Conservation (phyloP, 2,888 invertebrate genomes). For the Eupithecia tripunctaria region DNA sequence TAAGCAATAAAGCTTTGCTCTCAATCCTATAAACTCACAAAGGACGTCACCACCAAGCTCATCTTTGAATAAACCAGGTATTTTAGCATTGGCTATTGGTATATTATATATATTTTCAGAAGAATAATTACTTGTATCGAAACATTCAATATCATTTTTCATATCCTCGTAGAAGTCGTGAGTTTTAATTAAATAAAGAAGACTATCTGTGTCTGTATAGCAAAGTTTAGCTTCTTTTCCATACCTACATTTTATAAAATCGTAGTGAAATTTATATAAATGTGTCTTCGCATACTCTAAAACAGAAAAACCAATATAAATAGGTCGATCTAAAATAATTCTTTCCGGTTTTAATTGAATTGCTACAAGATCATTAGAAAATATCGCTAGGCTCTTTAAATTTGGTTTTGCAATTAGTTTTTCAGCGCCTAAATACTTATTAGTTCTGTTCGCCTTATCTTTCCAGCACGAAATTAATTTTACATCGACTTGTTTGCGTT, state of each 20-base stretch:
- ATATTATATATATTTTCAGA: too few relatives aligned
- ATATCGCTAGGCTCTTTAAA: slow-evolving; percentile 17
- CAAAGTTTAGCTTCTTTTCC: background rate
- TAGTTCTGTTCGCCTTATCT: slow-evolving; percentile 14
- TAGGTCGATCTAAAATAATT: slow-evolving; percentile 30
- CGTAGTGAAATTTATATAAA: slow-evolving; percentile 29
- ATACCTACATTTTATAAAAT: background rate
- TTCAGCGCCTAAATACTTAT: slow-evolving; percentile 16
- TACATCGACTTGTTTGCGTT: slow-evolving; percentile 24
- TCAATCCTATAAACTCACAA: slow-evolving; percentile 18
- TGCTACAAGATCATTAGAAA: slow-evolving; percentile 27
- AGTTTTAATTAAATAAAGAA: slow-evolving; percentile 15
- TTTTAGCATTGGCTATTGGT: too few relatives aligned
- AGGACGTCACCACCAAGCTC: slow-evolving; percentile 23
- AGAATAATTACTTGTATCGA: too few relatives aligned
- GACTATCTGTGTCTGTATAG: slow-evolving; percentile 22
- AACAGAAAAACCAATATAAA: slow-evolving; percentile 32
- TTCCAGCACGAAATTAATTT: slow-evolving; percentile 26
- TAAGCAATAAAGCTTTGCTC: slow-evolving; percentile 22
- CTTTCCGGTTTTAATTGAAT: slow-evolving; percentile 25
- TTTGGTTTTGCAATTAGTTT: slow-evolving; percentile 24
- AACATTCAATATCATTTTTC: background rate
- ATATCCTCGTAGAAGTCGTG: slow-evolving; percentile 19
- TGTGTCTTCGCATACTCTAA: slow-evolving; percentile 26
- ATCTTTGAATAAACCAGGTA: slow-evolving; percentile 24